phyloP scores from a whole-genome alignment of 2,113 vertebrate species.

The Cyprinodon tularosa region DNA sequence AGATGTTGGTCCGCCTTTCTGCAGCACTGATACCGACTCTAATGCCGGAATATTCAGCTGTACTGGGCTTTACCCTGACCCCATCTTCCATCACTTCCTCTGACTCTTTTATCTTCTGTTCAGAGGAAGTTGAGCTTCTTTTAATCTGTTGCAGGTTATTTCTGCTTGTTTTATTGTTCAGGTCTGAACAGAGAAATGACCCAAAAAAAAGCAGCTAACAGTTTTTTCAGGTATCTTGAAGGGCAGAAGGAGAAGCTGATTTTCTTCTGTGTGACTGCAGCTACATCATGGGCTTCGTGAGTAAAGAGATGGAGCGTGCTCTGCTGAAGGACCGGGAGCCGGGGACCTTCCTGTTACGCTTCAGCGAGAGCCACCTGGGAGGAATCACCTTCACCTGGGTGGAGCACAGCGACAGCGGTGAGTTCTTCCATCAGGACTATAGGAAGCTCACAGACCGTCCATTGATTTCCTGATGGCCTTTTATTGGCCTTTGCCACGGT shows the following conservation, averaged over 20 bases:
- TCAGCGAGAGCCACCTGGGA: conserved; percentile 96
- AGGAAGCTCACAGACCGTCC: not conserved
- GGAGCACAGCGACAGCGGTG: conserved; percentile 88
- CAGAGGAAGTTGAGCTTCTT: not conserved
- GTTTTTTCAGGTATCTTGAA: not conserved
- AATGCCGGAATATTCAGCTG: no score
- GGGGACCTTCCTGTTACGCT: conserved; percentile 92
- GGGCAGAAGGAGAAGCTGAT: no score
- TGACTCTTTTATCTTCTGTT: not conserved
- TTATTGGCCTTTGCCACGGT: no score
- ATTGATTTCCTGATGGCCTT: no score
- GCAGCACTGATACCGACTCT: no score
- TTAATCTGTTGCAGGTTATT: not conserved
- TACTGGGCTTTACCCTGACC: no score
- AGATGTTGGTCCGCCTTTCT: no score
- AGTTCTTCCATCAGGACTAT: conserved; percentile 14
- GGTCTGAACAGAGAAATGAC: no score
- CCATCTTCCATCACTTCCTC: not conserved
- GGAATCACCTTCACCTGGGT: conserved; percentile 99
- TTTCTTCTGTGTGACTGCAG: conserved; percentile 59
- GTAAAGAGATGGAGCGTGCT: conserved; percentile 91
- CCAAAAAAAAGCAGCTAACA: not conserved
- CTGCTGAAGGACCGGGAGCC: conserved; percentile 91
- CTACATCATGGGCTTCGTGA: conserved; percentile 96
- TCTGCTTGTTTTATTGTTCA: not conserved